A percentile compares a stretch with the other conserved stretches of the same genome.
These are phyloP conservation scores for Catocala nupta DNA, from an alignment of 2,888 invertebrate species.

Conservation along the genomic window DNA sequence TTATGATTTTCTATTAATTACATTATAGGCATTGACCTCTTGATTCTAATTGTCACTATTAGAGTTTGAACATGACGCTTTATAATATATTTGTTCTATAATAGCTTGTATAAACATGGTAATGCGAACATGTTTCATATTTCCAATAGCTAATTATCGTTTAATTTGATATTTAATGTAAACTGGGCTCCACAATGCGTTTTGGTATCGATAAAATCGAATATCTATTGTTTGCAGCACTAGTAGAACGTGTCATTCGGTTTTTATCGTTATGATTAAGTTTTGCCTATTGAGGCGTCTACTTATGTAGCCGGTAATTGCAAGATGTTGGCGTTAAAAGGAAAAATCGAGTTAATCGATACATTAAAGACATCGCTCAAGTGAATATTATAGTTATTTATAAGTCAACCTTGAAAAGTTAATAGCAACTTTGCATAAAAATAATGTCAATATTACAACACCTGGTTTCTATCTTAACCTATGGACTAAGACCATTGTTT, in stretches of 20 bases:
- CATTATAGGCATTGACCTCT: no score
- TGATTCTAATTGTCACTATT: no score
- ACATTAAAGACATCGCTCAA: conserved; percentile 4
- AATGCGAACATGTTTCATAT: conserved; percentile 39
- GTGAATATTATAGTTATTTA: neutral
- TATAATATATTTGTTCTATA: conserved; percentile 10
- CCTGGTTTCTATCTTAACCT: no score
- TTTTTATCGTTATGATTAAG: conserved; percentile 67
- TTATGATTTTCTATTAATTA: no score
- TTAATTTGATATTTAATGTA: conserved; percentile 38
- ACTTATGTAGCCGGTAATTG: conserved; percentile 58
- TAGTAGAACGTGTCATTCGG: conserved; percentile 67
- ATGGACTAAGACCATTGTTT: no score
- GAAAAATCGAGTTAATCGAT: conserved; percentile 35
- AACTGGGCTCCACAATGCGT: conserved; percentile 21
- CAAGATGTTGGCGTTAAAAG: conserved; percentile 49
- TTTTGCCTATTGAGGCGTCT: conserved; percentile 67
- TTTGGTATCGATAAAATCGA: conserved; percentile 54
- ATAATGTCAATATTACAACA: no score
- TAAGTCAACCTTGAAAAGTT: neutral
- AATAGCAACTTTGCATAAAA: no score
- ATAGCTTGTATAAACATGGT: conserved; percentile 22
- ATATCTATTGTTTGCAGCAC: conserved; percentile 51
- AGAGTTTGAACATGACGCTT: no score
- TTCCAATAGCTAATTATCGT: conserved; percentile 34